Percentiles rank a stretch among this genome's conserved stretches.
phyloP scores from a whole-genome alignment of 1,140 invertebrate genomes.

The Drosophila athabasca region DNA sequence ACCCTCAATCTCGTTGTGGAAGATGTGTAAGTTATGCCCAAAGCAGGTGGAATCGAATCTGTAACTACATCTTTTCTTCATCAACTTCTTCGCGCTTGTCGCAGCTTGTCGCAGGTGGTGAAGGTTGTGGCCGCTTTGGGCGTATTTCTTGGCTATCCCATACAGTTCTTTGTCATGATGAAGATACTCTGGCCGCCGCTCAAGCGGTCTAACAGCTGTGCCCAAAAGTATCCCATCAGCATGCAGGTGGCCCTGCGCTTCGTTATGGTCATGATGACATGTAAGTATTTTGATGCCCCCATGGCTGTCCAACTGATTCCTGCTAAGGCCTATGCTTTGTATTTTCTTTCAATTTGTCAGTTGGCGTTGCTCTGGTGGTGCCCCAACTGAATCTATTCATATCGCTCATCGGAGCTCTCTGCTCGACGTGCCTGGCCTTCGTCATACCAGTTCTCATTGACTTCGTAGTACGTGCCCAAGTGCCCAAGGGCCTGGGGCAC shows the following conservation, averaged over 20 bases:
- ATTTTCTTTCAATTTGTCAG: slow-evolving; percentile 84
- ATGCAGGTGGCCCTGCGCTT: slow-evolving; percentile 70
- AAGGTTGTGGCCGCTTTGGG: slow-evolving; percentile 89
- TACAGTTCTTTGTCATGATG: slow-evolving; percentile 94
- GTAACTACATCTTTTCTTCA: neutral
- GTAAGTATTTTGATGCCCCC: slow-evolving; percentile 85
- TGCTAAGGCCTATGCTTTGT: neutral
- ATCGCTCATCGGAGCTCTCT: slow-evolving; percentile 94
- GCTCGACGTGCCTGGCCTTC: slow-evolving; percentile 93
- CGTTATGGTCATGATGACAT: slow-evolving; percentile 88
- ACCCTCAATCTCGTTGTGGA: slow-evolving; percentile 86
- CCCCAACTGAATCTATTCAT: slow-evolving; percentile 94
- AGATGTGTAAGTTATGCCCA: slow-evolving; percentile 72
- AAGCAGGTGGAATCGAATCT: neutral
- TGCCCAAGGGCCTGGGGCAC: slow-evolving; percentile 82
- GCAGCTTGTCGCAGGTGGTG: slow-evolving; percentile 86
- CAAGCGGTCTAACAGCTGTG: slow-evolving; percentile 84
- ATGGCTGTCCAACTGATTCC: neutral
- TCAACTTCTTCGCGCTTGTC: slow-evolving; percentile 51
- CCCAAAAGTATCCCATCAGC: slow-evolving; percentile 84
- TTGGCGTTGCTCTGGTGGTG: slow-evolving; percentile 91
- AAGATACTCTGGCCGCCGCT: slow-evolving; percentile 87
- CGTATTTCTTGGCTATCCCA: slow-evolving; percentile 91
- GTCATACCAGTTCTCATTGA: slow-evolving; percentile 95
- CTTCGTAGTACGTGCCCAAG: slow-evolving; percentile 86